These are phyloP conservation scores for Eledona agricola DNA, from an alignment of 2,888 invertebrate species.

Conservation along the genomic window DNA sequence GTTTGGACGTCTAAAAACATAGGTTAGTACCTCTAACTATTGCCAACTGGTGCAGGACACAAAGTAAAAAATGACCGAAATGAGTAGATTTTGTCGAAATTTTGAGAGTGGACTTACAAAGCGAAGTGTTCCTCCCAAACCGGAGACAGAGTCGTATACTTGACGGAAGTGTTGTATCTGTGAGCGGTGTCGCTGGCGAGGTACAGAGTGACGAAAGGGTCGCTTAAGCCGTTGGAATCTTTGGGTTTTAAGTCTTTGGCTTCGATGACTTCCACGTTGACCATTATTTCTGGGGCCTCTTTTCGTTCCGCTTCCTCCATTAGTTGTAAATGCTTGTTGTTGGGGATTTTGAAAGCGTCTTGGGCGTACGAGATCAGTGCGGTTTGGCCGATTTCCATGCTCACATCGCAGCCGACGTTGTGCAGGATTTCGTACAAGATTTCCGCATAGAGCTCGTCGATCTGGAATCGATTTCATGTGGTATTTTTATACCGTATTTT, in stretches of 20 bases:
- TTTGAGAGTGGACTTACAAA: conserved; percentile 78
- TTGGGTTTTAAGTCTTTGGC: conserved; percentile 86
- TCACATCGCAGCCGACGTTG: conserved; percentile 82
- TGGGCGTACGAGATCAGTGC: conserved; percentile 79
- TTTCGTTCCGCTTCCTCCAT: conserved; percentile 77
- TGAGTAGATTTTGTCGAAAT: conserved; percentile 15
- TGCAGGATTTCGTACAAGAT: conserved; percentile 84
- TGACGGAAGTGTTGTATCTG: conserved; percentile 91
- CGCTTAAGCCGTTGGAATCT: conserved; percentile 92
- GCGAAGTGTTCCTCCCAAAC: conserved; percentile 98
- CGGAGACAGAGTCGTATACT: conserved; percentile 88
- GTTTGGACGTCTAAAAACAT: too few relatives aligned
- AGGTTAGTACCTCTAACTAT: too few relatives aligned
- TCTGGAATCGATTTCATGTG: conserved; percentile 69
- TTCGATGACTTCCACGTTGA: conserved; percentile 87
- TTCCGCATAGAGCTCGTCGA: conserved; percentile 87
- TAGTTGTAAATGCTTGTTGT: conserved; percentile 77
- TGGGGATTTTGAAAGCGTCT: conserved; percentile 82
- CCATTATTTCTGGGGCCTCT: conserved; percentile 83
- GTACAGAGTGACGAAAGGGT: conserved; percentile 96
- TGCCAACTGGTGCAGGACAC: too few relatives aligned
- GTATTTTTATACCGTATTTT: too few relatives aligned
- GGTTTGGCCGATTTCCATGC: conserved; percentile 74
- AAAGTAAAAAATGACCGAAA: too few relatives aligned
- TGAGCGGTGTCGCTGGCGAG: conserved; percentile 79